phyloP scores from a whole-genome alignment of 2,888 invertebrate species.

The Mythimna vitellina region DNA sequence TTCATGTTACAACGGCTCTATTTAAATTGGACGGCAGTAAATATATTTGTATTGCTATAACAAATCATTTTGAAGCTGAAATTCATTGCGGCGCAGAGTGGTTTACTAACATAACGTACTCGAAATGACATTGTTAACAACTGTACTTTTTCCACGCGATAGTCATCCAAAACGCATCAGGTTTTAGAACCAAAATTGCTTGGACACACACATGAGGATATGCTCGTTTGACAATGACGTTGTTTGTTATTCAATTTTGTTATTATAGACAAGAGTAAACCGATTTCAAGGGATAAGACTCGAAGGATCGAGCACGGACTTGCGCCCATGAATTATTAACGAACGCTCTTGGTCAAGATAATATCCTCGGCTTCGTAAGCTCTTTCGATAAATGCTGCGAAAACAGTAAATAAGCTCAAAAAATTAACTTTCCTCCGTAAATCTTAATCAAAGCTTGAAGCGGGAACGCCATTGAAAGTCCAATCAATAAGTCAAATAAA shows the following conservation, averaged over 20 bases:
- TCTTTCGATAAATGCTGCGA: constrained; percentile 15
- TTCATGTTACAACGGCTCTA: constrained; percentile 29
- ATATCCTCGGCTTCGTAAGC: constrained; percentile 7
- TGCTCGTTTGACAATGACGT: constrained; percentile 20
- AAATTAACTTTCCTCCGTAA: constrained; percentile 15
- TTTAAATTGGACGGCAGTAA: constrained; percentile 56
- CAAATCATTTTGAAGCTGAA: constrained; percentile 66
- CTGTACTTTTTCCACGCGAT: constrained; percentile 37
- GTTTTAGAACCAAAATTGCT: constrained; percentile 17
- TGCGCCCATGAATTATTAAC: constrained; percentile 37
- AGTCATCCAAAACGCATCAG: constrained; percentile 17
- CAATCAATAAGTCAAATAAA: constrained; percentile 64
- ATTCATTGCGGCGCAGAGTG: constrained; percentile 63
- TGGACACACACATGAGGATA: constrained; percentile 19
- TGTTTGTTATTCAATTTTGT: constrained; percentile 57
- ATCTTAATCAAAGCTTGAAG: constrained; percentile 38
- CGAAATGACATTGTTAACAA: constrained; percentile 60
- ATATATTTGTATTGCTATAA: constrained; percentile 63
- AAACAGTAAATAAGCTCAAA: constrained; percentile 31
- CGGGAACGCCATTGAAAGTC: constrained; percentile 34
- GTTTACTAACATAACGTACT: constrained; percentile 64
- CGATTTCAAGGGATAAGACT: constrained; percentile 45
- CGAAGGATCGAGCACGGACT: constrained; percentile 26
- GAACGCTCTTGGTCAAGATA: constrained; percentile 33
- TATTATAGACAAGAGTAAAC: constrained; percentile 40